Conservation (phyloP, 2,888 invertebrate species). For the Esperia sulphurella region DNA sequence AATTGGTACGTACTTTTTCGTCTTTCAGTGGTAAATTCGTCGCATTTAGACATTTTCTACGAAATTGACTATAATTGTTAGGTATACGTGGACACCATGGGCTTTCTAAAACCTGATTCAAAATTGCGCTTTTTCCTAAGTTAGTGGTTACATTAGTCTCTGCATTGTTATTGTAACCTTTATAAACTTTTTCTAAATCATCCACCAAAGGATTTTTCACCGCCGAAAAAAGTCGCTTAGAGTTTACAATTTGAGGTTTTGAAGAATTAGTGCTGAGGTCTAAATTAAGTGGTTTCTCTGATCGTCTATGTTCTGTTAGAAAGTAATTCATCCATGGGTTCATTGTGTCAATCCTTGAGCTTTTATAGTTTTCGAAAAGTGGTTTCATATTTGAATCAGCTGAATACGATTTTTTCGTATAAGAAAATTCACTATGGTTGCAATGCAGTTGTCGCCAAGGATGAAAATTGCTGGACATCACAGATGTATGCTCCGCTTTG, state of each 20-base stretch:
- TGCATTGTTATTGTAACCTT: background rate
- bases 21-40: slow-evolving; percentile 2
- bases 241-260: background rate
- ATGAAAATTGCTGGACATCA: slow-evolving; percentile 29
- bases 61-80: slow-evolving; percentile 48
- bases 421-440: background rate
- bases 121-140: slow-evolving; percentile 41
- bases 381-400: background rate
- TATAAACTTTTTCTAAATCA: no score
- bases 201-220: background rate
- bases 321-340: background rate
- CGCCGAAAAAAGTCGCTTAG: background rate
- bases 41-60: slow-evolving; percentile 31
- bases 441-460: slow-evolving; percentile 18
- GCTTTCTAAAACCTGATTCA: slow-evolving; percentile 76
- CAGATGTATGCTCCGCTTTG: slow-evolving; percentile 28
- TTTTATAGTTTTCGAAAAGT: background rate
- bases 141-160: background rate
- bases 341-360: background rate
- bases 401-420: background rate
- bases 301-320: background rate
- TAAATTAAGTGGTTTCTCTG: background rate
- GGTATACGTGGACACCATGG: slow-evolving; percentile 77
- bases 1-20: slow-evolving; percentile 4
- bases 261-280: background rate